Evolutionary conservation across 2,888 invertebrate genomes (phyloP).

Genomic region (Leucophenga montana): DNA sequence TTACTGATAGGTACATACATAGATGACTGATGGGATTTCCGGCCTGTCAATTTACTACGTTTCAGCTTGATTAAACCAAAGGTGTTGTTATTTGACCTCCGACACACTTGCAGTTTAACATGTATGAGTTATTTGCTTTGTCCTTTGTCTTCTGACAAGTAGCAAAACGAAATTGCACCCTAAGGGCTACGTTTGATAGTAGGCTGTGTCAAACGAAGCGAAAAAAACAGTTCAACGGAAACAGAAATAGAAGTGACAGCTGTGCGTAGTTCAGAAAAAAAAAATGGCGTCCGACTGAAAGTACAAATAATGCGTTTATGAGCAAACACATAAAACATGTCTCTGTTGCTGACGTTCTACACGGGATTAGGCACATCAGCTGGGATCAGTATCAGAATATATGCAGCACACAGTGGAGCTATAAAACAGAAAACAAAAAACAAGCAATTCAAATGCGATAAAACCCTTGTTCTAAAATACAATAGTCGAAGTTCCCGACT

Average conservation of each 20-base stretch:
- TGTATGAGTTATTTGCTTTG: too few relatives aligned
- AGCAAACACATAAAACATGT: not conserved
- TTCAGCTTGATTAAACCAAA: too few relatives aligned
- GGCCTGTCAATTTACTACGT: too few relatives aligned
- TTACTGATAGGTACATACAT: too few relatives aligned
- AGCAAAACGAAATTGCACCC: constrained; percentile 31
- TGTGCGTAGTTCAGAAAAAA: too few relatives aligned
- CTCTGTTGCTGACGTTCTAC: constrained; percentile 5
- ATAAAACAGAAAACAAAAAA: too few relatives aligned
- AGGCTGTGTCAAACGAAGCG: not conserved
- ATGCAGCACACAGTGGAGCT: too few relatives aligned
- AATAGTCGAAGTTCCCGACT: too few relatives aligned
- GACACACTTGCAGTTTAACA: not conserved
- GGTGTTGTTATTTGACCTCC: too few relatives aligned
- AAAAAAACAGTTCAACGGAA: constrained; percentile 1
- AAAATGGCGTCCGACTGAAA: not conserved
- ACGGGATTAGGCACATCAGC: constrained; percentile 13
- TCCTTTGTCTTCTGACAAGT: constrained; percentile 45
- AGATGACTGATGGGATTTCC: too few relatives aligned
- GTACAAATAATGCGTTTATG: not conserved
- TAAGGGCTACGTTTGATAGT: not conserved
- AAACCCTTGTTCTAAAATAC: too few relatives aligned
- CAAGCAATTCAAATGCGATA: not conserved
- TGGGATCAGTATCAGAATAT: not conserved
- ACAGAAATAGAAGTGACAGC: constrained; percentile 7